Percentiles rank a stretch among this genome's conserved stretches.
phyloP scores from a whole-genome alignment of 2,888 invertebrate species.

The Nymphalis polychloros region DNA sequence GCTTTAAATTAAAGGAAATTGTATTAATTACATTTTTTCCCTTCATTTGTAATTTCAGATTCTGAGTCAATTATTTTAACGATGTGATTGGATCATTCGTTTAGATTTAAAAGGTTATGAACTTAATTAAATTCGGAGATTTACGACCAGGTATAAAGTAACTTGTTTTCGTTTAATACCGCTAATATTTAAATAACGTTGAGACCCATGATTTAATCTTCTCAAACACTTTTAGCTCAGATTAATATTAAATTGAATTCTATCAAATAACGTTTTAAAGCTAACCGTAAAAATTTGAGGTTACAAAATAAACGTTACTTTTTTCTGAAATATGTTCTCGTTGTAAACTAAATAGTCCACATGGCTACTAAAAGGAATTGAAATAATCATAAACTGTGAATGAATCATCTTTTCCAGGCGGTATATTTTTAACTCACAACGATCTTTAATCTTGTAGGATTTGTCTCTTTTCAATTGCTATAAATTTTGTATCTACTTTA shows the following conservation, averaged over 20 bases:
- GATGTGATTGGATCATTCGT: neutral
- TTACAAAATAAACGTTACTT: neutral
- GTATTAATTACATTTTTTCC: neutral
- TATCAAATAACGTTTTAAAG: constrained; percentile 9
- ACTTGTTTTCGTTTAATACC: constrained; percentile 12
- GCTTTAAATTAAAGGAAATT: too few relatives aligned
- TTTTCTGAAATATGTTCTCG: neutral
- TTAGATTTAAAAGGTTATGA: neutral
- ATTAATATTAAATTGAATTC: constrained; percentile 14
- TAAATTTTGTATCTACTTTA: too few relatives aligned
- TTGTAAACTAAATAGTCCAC: neutral
- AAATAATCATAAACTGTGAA: too few relatives aligned
- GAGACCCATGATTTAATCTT: constrained; percentile 13
- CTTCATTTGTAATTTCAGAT: neutral
- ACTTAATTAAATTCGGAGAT: constrained; percentile 4
- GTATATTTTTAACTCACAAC: too few relatives aligned
- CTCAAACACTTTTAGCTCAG: constrained; percentile 8
- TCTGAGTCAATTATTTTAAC: neutral
- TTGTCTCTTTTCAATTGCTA: too few relatives aligned
- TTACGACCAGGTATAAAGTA: constrained; percentile 5
- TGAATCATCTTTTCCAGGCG: too few relatives aligned
- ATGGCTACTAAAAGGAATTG: neutral
- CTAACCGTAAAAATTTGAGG: neutral
- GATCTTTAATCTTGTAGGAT: too few relatives aligned
- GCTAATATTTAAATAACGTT: constrained; percentile 11